Evolutionary conservation across 1,140 invertebrate species (phyloP), one percentile per base, ranked within the genome.

Genomic region (Danaus plexippus): DNA sequence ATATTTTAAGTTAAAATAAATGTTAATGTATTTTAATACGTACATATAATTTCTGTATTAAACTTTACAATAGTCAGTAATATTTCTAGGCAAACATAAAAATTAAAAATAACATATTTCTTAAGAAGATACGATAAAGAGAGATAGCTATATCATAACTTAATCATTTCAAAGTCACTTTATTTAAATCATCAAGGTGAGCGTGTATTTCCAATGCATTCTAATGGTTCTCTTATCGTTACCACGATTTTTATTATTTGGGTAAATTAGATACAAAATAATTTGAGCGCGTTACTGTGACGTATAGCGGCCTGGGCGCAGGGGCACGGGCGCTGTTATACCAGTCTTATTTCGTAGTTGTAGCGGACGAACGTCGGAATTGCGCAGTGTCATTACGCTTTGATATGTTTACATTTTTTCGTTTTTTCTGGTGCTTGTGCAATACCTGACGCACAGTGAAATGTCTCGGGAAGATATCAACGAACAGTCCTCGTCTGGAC

Each of bases 391-490:
- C 56, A 13, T 73, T 73, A 66, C 64, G 68, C 51, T 55, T 68
- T 78, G 72, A 77, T 77, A 86, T 87, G 79, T 72, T 54, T 68
- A 61, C 67, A 67, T 62, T 64, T 68, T 61, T 61, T 57, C 62
- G 54, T 43, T 56, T 66, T 60, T 60, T 66, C 58, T 59, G 67
- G 70, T 73, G 69, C 60, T 75, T 76, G 71, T 78, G 79, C 74
- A 67, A 77, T 64, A 66, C 57, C 47, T 65, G 59, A 69, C 62
- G 61, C 61, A 59, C 64, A 59, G 43, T 69, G 69, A 58, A 54
- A 87, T 87, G 84, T 85, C 82, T 61, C 74, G 77, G 55, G 84
- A 85, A 55, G 76, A 82, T 43, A 58, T 77, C 13, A 65, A 71
- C 43, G 73, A 79, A 43, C 76, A 79, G 69, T 75, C 22, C 59